Evolutionary conservation across 2,113 vertebrate genomes (phyloP), one percentile per base, ranked within the genome.

Genomic region (Elanoides forficatus): DNA sequence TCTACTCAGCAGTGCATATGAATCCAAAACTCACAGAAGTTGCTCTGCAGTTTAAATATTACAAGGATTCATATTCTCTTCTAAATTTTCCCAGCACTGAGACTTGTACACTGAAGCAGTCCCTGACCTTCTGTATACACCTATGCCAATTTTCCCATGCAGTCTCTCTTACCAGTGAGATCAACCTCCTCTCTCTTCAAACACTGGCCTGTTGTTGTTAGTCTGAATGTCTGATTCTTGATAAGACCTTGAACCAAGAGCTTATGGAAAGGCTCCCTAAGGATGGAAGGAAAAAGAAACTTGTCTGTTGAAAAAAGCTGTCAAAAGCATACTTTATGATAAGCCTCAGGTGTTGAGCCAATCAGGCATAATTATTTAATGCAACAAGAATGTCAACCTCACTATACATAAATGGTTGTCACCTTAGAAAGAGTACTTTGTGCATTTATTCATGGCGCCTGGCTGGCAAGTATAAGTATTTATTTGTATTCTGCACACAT

Each of bases 181-280:
- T 99, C 98, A 40, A 99, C 92, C 72, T 99, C 98, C 38, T 99
- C 98, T 93, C 97, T 99, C 97, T 95, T 98, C 45, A 99, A 93
- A 96, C 99, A 99, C 89, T 98, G 99, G 32, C 99, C 99, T 10
- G 98, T 98, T 85, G 98, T 98, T 11, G 98, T 79, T 26, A 98
- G 96, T 83, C 98, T 98, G 97, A 99, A 99, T 0, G 99, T 99
- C 97, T 98, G 99, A 94, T 99, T 99, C 97, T 99, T 99, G 97
- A 99, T 99, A 68, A 99, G 98, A 83, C 99, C 99, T 97, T 99
- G 99, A 34, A 99, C 99, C 93, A 99, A 98, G 83, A 99, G 98
- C 92, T 99, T 99, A 85, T 92, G 83, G 95, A 99, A 99, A 75
- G 99, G 99, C 88, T 99, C 99, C 97, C 99, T 99, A 88, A 86